Conservation (phyloP, 1,140 invertebrate species). For the Pogonomyrmex barbatus region DNA sequence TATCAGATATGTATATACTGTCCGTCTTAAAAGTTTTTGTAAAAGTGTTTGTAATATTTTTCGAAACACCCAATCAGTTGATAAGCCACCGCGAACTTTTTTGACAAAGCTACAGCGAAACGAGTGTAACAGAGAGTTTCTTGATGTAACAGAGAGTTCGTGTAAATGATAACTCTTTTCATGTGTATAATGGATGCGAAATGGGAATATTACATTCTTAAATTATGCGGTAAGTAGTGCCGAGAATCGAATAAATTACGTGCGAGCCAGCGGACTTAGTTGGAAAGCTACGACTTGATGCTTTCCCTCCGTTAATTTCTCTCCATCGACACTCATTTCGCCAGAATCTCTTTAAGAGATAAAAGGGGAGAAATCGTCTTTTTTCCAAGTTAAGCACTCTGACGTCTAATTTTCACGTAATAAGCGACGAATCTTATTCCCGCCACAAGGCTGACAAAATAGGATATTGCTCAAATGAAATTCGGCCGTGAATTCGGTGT, state of each 20-base stretch:
- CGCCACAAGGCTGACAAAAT: background rate
- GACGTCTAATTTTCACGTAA: slow-evolving; percentile 41
- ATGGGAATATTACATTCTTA: background rate
- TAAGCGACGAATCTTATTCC: slow-evolving; percentile 3
- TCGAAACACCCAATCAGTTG: slow-evolving; percentile 16
- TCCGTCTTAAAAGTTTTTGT: background rate
- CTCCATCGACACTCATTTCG: background rate
- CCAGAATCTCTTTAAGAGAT: slow-evolving; percentile 12
- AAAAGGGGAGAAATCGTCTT: background rate
- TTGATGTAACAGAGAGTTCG: background rate
- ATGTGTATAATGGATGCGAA: background rate
- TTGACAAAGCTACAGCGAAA: background rate
- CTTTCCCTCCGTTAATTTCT: slow-evolving; percentile 42
- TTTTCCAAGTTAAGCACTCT: slow-evolving; percentile 35
- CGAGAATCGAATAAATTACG: slow-evolving; percentile 25
- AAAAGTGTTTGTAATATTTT: background rate
- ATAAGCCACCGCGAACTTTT: slow-evolving; percentile 20
- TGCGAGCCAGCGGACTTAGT: background rate
- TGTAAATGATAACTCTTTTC: background rate
- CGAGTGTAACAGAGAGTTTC: background rate
- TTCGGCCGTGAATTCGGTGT: background rate
- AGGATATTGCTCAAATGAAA: background rate
- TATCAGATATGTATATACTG: background rate
- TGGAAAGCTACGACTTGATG: background rate
- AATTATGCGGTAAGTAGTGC: background rate